Conservation (phyloP, 2,113 vertebrate genomes). For the Myrmecobius fasciatus region DNA sequence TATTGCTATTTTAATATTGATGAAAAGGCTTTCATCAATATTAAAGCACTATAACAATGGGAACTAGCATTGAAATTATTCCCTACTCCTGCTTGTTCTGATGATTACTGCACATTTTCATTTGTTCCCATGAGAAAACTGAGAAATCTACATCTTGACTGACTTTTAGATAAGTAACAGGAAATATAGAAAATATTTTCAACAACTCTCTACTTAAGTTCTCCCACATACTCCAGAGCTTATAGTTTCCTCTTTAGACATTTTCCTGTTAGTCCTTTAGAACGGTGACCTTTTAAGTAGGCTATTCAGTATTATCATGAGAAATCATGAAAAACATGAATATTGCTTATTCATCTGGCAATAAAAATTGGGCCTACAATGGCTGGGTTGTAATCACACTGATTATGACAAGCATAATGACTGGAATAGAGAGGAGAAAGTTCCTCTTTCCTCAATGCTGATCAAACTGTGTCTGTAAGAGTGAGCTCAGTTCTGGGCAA, state of each 20-base stretch:
- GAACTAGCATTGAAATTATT: neutral
- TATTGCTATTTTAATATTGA: no score
- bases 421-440: neutral
- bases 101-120: neutral
- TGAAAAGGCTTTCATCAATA: neutral
- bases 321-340: slow-evolving; percentile 38
- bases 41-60: neutral
- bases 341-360: neutral
- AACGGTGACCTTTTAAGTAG: slow-evolving; percentile 30
- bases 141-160: slow-evolving; percentile 2
- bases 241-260: slow-evolving; percentile 20
- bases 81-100: neutral
- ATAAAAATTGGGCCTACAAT: neutral
- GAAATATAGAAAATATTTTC: slow-evolving; percentile 36
- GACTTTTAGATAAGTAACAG: neutral
- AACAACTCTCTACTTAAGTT: slow-evolving; percentile 16
- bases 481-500: neutral
- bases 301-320: slow-evolving; percentile 3
- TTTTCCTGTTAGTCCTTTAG: slow-evolving; percentile 1
- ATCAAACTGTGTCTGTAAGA: neutral
- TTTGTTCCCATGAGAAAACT: neutral
- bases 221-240: neutral
- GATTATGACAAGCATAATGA: neutral
- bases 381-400: neutral
- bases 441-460: neutral